Base-by-base conservation (phyloP, 2,113 vertebrate species). In the Vidua chalybeata region DNA sequence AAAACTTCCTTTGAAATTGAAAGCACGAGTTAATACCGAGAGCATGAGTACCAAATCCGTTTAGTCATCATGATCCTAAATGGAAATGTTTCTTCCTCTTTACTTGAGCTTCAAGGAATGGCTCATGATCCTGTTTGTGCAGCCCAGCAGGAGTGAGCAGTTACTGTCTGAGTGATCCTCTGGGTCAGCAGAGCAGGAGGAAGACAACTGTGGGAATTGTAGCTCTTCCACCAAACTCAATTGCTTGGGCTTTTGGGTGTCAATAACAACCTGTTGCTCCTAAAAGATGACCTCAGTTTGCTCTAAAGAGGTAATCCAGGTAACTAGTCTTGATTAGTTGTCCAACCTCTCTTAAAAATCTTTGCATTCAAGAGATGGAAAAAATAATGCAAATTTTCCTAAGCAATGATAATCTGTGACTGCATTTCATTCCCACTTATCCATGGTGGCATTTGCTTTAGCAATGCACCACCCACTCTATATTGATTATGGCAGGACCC, bases 381-480 rank as follows among this genome's bases (percentile, higher is more conserved):
- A 26, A 46, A 48, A 31, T 4, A 66, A 43, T 1, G 3, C 19
- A 58, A 24, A 49, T 74, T 66, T 8, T 48, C 24, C 30, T 49
- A n/a, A 59, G 3, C 31, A 78, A 58, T 13, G 43, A n/a, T 45
- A 28, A 84, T 27, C 49, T 39, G 33, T 35, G 46, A 28, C 19
- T 56, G 10, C 26, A 59, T 67, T 92, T 92, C 72, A 43, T 20
- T 59, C 77, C 39, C 72, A 35, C 3, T 35, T 28, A 17, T n/a
- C 56, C 46, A 9, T 8, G 14, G 41, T 77, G 51, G 16, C 11
- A 35, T 22, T 77, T 87, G 21, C 23, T 72, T 80, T 30, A 76
- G 13, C 35, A 43, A 15, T 2, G 16, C 2, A 2, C 3, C 22
- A 11, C 5, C 15, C 11, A 17, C 8, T 35, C 49, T 18, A 1